Base-by-base conservation (phyloP, 2,797 vertebrate species). In the Danio jaintianensis region DNA sequence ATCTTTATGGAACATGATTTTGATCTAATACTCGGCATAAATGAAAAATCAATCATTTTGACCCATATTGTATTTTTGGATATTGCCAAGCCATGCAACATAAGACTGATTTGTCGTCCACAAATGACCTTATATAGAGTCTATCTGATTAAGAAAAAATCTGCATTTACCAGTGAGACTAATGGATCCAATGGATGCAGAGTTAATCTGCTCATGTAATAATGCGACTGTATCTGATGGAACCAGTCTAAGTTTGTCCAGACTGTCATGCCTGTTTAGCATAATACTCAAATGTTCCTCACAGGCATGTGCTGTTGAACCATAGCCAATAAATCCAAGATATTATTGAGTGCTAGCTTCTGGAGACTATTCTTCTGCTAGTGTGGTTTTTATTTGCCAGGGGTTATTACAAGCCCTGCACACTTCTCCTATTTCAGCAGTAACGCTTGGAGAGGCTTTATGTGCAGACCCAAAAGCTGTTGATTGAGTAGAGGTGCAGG, bases 221-320 rank as follows among this genome's bases (percentile, higher is more conserved):
- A 43, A 18, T 43, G 61, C 29, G 48, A 53, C 75, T 75, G 75
- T 75, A 82, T 90, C 48, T 43, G 45, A 56, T 6, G 7, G 16
- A 75, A 52, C 8, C 79, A 52, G 80, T 70, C 71, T 58, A 74
- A 79, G 80, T 86, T 88, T 29, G 29, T 29, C 29, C 29, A 29
- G 45, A 67, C 76, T 4, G 63, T 38, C 29, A 66, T 45, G 40
- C 9, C 40, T 55, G 5, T 77, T 56, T 45, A 68, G 22, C n/a
- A 38, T 59, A 50, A 50, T 50, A 20, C 59, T 53, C 66, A 22
- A 59, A 61, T 16, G 53, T 50, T 48, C 64, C 53, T 66, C 38
- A 7, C 22, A 38, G 38, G 61, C 61, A 45, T 43, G 38, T 15
- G 48, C 52, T 71, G 15, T 53, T 58, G 75, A 67, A 77, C 20